phyloP scores from a whole-genome alignment of 2,888 invertebrate genomes.

The Lasioglossum marginatum region DNA sequence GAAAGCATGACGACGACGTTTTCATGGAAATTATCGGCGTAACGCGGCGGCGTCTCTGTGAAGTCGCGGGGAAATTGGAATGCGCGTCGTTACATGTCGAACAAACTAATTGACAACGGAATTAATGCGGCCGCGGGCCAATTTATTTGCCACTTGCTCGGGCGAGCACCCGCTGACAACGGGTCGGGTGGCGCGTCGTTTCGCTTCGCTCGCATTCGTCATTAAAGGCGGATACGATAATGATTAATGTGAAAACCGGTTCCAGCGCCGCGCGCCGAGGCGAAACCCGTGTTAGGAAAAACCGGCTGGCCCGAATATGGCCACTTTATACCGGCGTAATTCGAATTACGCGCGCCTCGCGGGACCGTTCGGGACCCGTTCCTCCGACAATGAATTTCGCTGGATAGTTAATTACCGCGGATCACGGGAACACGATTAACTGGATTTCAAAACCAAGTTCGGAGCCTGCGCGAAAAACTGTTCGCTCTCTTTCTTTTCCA shows the following conservation, averaged over 20 bases:
- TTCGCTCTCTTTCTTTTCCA: neutral
- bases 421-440: conserved; percentile 36
- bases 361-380: conserved; percentile 26
- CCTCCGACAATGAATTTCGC: conserved; percentile 58
- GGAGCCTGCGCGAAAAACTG: conserved; percentile 1
- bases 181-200: conserved; percentile 46
- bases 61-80: conserved; percentile 46
- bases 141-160: conserved; percentile 74
- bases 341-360: conserved; percentile 59
- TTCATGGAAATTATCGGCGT: conserved; percentile 32
- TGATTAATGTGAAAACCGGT: conserved; percentile 78
- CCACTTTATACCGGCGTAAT: conserved; percentile 57
- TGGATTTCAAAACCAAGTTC: conserved; percentile 38
- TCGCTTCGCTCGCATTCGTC: conserved; percentile 57
- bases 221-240: conserved; percentile 75
- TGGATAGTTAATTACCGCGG: conserved; percentile 61
- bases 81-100: conserved; percentile 64
- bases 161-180: conserved; percentile 67
- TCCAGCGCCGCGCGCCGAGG: conserved; percentile 40
- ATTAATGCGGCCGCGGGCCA: conserved; percentile 75
- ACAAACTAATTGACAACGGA: conserved; percentile 74
- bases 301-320: conserved; percentile 66
- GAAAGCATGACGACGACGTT: conserved; percentile 46
- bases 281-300: conserved; percentile 67
- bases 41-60: conserved; percentile 29